Conservation (phyloP, 2,797 vertebrate species). For the Scarus forsteni region DNA sequence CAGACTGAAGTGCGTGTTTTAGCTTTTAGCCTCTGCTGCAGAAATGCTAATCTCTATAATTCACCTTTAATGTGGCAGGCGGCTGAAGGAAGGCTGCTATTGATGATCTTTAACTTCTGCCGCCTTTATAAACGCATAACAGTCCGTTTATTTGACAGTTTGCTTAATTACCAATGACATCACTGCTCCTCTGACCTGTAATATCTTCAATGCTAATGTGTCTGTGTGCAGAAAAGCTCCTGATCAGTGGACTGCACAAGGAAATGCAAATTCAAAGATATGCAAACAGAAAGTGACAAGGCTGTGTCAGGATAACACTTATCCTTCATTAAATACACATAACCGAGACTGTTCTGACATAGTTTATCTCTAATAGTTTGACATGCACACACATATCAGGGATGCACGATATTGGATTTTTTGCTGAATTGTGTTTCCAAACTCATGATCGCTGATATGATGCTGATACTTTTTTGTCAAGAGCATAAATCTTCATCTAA, state of each 20-base stretch:
- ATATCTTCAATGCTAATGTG: background rate
- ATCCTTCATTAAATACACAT: background rate
- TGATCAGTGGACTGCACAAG: background rate
- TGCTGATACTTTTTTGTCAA: too few relatives aligned
- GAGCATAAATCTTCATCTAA: too few relatives aligned
- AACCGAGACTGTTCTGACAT: too few relatives aligned
- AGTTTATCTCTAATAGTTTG: too few relatives aligned
- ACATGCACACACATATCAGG: too few relatives aligned
- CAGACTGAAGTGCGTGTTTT: constrained; percentile 24
- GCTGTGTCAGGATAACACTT: background rate
- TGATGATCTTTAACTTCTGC: background rate
- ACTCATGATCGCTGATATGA: too few relatives aligned
- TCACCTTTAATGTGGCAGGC: background rate
- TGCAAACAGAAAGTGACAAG: too few relatives aligned
- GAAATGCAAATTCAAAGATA: background rate
- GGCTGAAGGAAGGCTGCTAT: background rate
- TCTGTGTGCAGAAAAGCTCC: background rate
- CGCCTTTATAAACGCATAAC: background rate
- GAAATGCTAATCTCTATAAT: background rate
- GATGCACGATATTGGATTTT: too few relatives aligned
- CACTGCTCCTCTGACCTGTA: constrained; percentile 6
- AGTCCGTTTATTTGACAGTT: background rate
- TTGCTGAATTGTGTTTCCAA: too few relatives aligned
- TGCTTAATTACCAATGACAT: constrained; percentile 28
- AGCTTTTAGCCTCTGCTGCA: constrained; percentile 30